A percentile compares a stretch with the other conserved stretches of the same genome.
Evolutionary conservation across 2,888 invertebrate species (phyloP).

Genomic region (Rhagonycha lutea): DNA sequence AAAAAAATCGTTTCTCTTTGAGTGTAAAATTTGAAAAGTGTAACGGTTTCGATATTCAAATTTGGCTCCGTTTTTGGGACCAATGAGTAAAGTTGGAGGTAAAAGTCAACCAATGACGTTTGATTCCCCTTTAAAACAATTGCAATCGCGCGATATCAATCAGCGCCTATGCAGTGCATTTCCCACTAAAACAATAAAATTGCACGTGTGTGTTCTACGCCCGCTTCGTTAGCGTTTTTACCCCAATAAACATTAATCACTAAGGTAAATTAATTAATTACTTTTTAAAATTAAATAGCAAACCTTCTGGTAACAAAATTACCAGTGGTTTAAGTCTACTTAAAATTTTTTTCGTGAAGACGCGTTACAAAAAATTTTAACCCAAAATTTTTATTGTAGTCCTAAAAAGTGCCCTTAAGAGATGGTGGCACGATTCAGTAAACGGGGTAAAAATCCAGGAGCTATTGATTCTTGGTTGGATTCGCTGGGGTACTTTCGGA

Average conservation of each 20-base stretch:
- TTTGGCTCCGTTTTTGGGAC: background rate
- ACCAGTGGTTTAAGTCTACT: background rate
- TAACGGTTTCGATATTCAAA: background rate
- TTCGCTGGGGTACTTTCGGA: slow-evolving; percentile 79
- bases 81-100: background rate
- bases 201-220: background rate
- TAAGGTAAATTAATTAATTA: background rate
- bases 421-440: slow-evolving; percentile 19
- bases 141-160: background rate
- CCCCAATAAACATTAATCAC: background rate
- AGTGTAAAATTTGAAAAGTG: background rate
- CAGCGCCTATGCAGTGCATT: background rate
- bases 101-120: background rate
- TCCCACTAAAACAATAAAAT: background rate
- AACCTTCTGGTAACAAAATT: background rate
- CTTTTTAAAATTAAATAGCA: background rate
- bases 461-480: slow-evolving; percentile 77
- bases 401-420: background rate
- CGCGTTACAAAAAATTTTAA: background rate
- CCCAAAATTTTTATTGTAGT: background rate
- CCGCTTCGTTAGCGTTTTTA: background rate
- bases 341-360: background rate
- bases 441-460: slow-evolving; percentile 49
- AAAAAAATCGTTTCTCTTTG: background rate
- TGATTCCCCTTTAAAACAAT: background rate